These are phyloP conservation scores for Enhydra lutris DNA, from an alignment of 2,113 vertebrate genomes.

Conservation along the genomic window DNA sequence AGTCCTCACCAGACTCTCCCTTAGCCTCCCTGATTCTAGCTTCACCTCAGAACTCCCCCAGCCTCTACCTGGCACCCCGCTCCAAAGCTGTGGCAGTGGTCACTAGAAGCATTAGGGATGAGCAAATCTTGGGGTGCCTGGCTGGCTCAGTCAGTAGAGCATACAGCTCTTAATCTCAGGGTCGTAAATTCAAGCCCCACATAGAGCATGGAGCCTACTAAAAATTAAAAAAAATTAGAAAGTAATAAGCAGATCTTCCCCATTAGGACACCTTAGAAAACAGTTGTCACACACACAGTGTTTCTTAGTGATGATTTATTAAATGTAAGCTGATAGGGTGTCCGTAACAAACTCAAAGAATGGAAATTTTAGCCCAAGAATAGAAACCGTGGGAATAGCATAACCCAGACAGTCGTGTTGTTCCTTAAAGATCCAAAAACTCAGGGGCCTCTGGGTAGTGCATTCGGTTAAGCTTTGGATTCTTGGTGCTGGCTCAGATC, in stretches of 20 bases:
- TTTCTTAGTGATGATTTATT: not conserved
- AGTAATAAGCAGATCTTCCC: not conserved
- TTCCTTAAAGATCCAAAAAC: not conserved
- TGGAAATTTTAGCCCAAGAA: not conserved
- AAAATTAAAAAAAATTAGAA: not conserved
- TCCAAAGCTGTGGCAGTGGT: not conserved
- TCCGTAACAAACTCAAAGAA: not conserved
- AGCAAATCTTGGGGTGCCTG: not conserved
- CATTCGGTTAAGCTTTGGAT: not conserved
- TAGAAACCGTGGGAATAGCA: not conserved
- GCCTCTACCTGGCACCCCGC: not conserved
- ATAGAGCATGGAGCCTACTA: not conserved
- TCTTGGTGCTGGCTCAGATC: not conserved
- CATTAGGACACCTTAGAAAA: not conserved
- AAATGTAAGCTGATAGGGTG: fast-evolving
- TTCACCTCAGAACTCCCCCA: not conserved
- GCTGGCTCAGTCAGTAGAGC: not conserved
- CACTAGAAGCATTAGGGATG: not conserved
- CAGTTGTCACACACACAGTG: not conserved
- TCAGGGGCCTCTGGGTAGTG: too few relatives aligned
- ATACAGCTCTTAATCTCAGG: not conserved
- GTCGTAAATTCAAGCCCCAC: not conserved
- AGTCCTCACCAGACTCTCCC: not conserved
- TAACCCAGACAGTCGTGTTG: not conserved
- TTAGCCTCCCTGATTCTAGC: not conserved